Evolutionary conservation across 2,113 vertebrate species (phyloP).

Genomic region (Catharus fuscescens): DNA sequence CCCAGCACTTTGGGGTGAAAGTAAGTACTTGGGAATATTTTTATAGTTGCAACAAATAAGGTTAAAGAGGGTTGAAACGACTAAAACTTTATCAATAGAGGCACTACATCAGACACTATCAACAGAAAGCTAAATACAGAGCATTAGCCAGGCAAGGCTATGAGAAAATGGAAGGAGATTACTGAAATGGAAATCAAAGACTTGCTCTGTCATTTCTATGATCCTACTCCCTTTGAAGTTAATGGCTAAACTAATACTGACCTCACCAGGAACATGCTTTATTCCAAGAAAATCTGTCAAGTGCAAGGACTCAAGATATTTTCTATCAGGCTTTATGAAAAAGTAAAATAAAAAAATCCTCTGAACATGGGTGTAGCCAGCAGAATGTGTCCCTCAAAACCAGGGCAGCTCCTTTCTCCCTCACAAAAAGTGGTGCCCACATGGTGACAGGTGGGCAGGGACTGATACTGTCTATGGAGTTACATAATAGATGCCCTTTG

Average conservation of each 20-base stretch:
- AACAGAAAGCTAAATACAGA: slow-evolving; percentile 8
- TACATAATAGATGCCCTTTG: background rate
- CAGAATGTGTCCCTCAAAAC: background rate
- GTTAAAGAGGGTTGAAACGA: slow-evolving; percentile 37
- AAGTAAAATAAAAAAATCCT: background rate
- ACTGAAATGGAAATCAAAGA: slow-evolving; percentile 60
- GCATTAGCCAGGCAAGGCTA: background rate
- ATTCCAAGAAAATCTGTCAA: slow-evolving; percentile 46
- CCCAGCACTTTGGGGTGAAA: background rate
- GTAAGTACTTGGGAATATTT: background rate
- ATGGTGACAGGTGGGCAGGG: background rate
- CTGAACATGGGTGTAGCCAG: background rate
- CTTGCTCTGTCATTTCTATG: slow-evolving; percentile 49
- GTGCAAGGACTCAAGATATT: slow-evolving; percentile 39
- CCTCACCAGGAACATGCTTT: slow-evolving; percentile 42
- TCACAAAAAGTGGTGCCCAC: background rate
- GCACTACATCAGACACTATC: slow-evolving; percentile 35
- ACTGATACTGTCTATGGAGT: background rate
- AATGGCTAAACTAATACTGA: slow-evolving; percentile 66
- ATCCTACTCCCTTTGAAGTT: slow-evolving; percentile 62
- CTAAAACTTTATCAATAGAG: slow-evolving; percentile 21
- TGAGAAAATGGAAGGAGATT: slow-evolving; percentile 57
- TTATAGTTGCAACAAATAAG: background rate
- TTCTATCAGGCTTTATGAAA: slow-evolving; percentile 5
- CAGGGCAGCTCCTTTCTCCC: background rate